Conservation (phyloP, 2,797 vertebrate genomes). For the Takifugu rubripes region DNA sequence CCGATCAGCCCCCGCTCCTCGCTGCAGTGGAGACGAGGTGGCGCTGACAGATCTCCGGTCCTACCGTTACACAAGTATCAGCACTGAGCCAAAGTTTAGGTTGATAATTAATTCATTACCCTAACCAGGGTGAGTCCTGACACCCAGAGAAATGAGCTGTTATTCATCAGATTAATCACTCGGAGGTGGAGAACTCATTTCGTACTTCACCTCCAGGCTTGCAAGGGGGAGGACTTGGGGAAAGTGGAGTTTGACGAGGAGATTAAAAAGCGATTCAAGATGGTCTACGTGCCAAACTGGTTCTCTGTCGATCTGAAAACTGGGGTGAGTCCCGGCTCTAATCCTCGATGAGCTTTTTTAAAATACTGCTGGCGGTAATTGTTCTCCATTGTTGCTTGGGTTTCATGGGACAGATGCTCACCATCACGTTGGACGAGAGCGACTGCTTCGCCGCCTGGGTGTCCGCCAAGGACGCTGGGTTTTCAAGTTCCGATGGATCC, state of each 20-base stretch:
- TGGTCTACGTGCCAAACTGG: slow-evolving; percentile 99
- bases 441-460: slow-evolving; percentile 99
- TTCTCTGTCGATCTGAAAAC: slow-evolving; percentile 99
- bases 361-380: neutral
- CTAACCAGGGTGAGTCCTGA: neutral
- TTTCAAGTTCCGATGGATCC: slow-evolving; percentile 94
- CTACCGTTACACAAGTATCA: neutral
- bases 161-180: slow-evolving; percentile 25
- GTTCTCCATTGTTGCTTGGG: neutral
- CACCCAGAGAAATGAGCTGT: neutral
- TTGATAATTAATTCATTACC: neutral
- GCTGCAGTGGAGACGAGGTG: neutral
- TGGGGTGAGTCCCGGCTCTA: slow-evolving; percentile 80
- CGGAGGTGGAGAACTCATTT: neutral
- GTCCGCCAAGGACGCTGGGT: slow-evolving; percentile 96
- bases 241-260: slow-evolving; percentile 99
- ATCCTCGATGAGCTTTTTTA: neutral
- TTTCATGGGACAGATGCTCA: slow-evolving; percentile 84
- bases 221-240: slow-evolving; percentile 96
- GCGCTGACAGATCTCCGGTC: neutral
- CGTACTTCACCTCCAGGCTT: slow-evolving; percentile 77
- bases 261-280: slow-evolving; percentile 98
- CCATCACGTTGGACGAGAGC: slow-evolving; percentile 96
- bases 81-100: neutral
- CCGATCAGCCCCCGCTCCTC: too few relatives aligned